Conservation (phyloP, 1,140 invertebrate species). For the Magallana gigas region DNA sequence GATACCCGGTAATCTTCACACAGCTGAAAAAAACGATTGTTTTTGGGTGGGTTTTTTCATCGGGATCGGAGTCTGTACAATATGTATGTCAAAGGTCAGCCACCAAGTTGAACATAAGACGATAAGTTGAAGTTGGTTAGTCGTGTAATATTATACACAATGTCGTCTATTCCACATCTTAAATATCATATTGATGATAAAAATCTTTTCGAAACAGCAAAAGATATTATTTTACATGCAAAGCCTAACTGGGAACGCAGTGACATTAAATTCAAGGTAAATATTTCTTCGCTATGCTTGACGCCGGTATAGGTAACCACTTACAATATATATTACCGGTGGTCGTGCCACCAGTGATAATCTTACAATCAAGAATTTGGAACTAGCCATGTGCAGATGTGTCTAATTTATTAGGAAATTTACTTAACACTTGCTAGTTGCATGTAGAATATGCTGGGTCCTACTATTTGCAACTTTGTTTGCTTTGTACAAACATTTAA, state of each 20-base stretch:
- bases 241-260: not conserved
- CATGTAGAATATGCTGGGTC: too few relatives aligned
- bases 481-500: too few relatives aligned
- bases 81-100: constrained; percentile 4
- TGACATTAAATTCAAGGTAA: constrained; percentile 1
- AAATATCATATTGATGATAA: constrained; percentile 21
- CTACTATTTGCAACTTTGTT: too few relatives aligned
- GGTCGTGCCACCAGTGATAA: too few relatives aligned
- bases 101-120: too few relatives aligned
- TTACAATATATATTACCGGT: too few relatives aligned
- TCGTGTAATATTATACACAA: not conserved
- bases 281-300: not conserved
- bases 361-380: too few relatives aligned
- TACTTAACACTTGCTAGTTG: too few relatives aligned
- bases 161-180: not conserved
- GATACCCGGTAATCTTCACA: not conserved
- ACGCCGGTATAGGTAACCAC: not conserved
- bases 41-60: not conserved
- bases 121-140: too few relatives aligned
- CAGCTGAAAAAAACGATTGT: not conserved
- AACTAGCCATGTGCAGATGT: too few relatives aligned
- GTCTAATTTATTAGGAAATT: too few relatives aligned
- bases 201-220: not conserved
- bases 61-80: not conserved
- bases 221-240: not conserved